Evolutionary conservation across 2,888 invertebrate genomes (phyloP), one percentile per base, ranked within the genome.

Genomic region (Callimorpha dominula): DNA sequence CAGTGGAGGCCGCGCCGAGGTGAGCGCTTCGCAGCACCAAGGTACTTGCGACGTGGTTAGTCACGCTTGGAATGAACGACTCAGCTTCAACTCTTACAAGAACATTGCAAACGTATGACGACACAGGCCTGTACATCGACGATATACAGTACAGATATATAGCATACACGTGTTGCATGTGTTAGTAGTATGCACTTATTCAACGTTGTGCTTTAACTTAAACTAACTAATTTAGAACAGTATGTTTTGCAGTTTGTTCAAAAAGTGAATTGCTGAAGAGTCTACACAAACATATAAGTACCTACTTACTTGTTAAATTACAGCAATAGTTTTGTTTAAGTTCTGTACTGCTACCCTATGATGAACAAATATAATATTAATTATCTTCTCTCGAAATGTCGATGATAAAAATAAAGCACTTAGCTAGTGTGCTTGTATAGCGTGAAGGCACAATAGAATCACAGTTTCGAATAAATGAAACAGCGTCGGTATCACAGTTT

Each of bases 51-150:
- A 81, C 82, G 85, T 88, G 88, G 91, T 93, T 93, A 94, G 93
- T 94, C 94, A 94, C 92, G 93, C 90, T 92, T 86, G 92, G 92
- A 90, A 92, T 93, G 92, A 90, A 88, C 89, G 88, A 88, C 89
- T 89, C 88, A 88, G 85, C 86, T 79, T 74, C 80, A 76, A 83
- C 87, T 87, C 81, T 89, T 84, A 86, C 88, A 92, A 92, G 91
- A 88, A 86, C 89, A 85, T 82, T 84, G 86, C 87, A 88, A 89
- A 89, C 88, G 88, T 85, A 82, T 89, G 88, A 89, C 88, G 88
- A 86, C 86, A 85, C 86, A 81, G 78, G 73, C 78, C 80, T 80
- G 81, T 79, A 83, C 77, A 75, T 80, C 78, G 78, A 75, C 83
- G 60, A 65, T 69, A 43, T 67, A 70, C 69, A 68, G 63, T 69